These are phyloP conservation scores for Ectobius pallidus DNA, from an alignment of 2,888 invertebrate species.

Conservation along the genomic window DNA sequence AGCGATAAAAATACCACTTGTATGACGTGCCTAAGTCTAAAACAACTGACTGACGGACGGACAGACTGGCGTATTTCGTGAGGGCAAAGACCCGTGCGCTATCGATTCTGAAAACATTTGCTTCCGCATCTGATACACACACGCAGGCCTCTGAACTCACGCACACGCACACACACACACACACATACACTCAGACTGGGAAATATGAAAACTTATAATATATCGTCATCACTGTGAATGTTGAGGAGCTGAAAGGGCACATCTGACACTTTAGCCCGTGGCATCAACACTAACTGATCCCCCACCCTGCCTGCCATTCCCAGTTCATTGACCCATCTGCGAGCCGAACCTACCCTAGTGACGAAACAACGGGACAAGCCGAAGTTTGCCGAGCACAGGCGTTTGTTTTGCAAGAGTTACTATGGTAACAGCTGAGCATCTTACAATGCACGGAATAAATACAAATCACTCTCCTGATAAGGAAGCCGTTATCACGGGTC, in stretches of 20 bases:
- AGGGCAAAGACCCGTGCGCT: slow-evolving; percentile 24
- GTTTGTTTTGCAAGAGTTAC: too few species aligned
- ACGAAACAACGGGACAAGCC: not conserved
- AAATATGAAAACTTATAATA: too few species aligned
- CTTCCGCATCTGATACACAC: slow-evolving; percentile 20
- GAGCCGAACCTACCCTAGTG: slow-evolving; percentile 23
- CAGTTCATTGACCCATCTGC: slow-evolving; percentile 31
- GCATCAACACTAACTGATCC: slow-evolving; percentile 10
- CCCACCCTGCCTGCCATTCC: slow-evolving; percentile 19
- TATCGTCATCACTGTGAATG: too few species aligned
- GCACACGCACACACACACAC: not conserved
- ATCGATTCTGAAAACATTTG: slow-evolving; percentile 23
- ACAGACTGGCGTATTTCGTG: slow-evolving; percentile 18
- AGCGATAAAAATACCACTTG: slow-evolving; percentile 14
- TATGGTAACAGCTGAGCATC: too few species aligned
- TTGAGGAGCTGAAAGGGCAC: too few species aligned
- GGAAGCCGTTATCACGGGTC: too few species aligned
- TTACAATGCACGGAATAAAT: too few species aligned
- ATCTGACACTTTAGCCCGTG: slow-evolving; percentile 25
- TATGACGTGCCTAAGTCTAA: slow-evolving; percentile 20
- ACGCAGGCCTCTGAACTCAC: not conserved
- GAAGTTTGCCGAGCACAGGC: too few species aligned
- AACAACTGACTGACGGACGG: too few species aligned
- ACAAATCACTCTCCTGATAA: too few species aligned
- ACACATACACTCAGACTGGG: not conserved